These are phyloP conservation scores for Damaliscus lunatus DNA, from an alignment of 2,113 vertebrate species.

Conservation along the genomic window DNA sequence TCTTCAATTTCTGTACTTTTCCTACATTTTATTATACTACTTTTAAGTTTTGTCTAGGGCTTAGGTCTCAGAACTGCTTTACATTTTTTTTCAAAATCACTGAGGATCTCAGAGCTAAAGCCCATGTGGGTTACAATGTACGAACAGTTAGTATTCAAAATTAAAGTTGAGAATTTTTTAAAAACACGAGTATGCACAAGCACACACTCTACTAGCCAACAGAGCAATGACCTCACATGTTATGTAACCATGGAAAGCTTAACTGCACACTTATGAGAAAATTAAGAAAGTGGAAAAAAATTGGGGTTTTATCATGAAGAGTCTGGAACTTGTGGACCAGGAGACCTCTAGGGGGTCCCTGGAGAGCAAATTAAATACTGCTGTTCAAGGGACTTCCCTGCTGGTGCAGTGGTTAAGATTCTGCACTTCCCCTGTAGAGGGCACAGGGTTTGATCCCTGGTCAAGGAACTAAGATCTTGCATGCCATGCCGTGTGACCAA, in stretches of 20 bases:
- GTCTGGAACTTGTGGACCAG: neutral
- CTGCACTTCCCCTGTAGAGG: neutral
- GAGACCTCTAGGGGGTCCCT: neutral
- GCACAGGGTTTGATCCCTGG: neutral
- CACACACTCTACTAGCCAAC: neutral
- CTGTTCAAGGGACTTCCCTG: neutral
- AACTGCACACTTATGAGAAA: neutral
- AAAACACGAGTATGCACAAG: neutral
- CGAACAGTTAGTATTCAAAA: neutral
- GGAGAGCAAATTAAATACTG: neutral
- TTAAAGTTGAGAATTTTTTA: neutral
- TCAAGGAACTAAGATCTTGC: neutral
- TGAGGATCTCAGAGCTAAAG: neutral
- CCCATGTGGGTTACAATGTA: too few relatives aligned
- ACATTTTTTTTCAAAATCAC: neutral
- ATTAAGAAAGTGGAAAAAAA: neutral
- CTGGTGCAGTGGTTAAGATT: neutral
- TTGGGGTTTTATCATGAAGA: neutral
- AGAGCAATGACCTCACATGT: neutral
- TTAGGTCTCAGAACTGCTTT: neutral
- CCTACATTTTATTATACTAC: neutral
- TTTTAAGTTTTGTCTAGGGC: neutral
- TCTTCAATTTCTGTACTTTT: slow-evolving; percentile 33
- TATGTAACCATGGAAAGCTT: neutral
- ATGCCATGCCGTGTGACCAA: neutral